Evolutionary conservation across 2,888 invertebrate genomes (phyloP).

Genomic region (Meloe dianella): DNA sequence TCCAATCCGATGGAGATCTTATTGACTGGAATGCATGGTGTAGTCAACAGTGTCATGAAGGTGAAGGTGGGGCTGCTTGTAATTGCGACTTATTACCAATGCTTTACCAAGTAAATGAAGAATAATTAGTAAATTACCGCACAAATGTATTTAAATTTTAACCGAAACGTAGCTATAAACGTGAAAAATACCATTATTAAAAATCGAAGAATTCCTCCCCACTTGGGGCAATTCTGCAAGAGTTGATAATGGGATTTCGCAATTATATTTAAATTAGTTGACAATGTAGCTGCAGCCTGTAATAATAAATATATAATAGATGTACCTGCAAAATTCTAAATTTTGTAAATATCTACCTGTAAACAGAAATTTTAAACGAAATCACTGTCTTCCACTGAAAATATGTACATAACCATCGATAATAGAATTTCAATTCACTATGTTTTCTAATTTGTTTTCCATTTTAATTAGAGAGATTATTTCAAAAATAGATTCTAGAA

Average conservation of each 20-base stretch:
- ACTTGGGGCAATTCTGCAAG: background rate
- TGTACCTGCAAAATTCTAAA: slow-evolving; percentile 43
- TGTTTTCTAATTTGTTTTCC: background rate
- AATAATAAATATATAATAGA: slow-evolving; percentile 14
- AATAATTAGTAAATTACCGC: background rate
- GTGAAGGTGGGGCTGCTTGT: slow-evolving; percentile 78
- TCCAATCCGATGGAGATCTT: background rate
- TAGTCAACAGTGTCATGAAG: slow-evolving; percentile 68
- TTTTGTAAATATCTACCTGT: slow-evolving; percentile 22
- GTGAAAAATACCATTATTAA: background rate
- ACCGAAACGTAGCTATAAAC: too few relatives aligned
- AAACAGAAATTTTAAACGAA: slow-evolving; percentile 39
- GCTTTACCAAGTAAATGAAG: slow-evolving; percentile 10
- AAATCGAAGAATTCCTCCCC: background rate
- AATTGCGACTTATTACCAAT: slow-evolving; percentile 75
- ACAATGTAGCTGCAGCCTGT: slow-evolving; percentile 26
- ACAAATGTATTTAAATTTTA: too few relatives aligned
- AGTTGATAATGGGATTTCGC: background rate
- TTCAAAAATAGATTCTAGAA: slow-evolving; percentile 47
- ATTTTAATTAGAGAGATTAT: slow-evolving; percentile 22
- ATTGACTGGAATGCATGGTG: slow-evolving; percentile 72
- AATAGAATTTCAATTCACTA: background rate
- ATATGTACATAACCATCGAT: slow-evolving; percentile 33
- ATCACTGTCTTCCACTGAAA: slow-evolving; percentile 52
- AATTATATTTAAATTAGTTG: slow-evolving; percentile 7